These are phyloP conservation scores for Drosophila bocki DNA, from an alignment of 1,140 invertebrate species.

Conservation along the genomic window DNA sequence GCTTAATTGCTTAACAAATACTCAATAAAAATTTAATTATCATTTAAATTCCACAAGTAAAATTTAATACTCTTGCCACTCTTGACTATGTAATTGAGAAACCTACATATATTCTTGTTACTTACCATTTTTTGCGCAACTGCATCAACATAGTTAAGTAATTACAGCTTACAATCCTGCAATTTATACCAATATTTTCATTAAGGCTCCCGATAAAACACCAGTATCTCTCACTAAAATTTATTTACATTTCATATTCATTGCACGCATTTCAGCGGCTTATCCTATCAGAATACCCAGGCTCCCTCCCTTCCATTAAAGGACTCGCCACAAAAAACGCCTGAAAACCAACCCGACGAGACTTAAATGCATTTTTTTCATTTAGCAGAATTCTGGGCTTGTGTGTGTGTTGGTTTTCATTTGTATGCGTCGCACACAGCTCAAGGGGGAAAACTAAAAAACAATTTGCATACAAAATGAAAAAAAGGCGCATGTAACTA, in stretches of 20 bases:
- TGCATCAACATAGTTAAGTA: too few relatives aligned
- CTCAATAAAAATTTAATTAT: background rate
- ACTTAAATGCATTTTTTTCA: conserved; percentile 33
- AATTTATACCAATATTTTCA: conserved; percentile 5
- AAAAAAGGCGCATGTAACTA: conserved; percentile 59
- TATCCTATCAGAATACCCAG: conserved; percentile 8
- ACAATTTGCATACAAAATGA: conserved; percentile 71
- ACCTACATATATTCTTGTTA: background rate
- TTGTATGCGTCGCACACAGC: conserved; percentile 32
- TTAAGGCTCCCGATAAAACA: background rate
- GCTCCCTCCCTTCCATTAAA: conserved; percentile 17
- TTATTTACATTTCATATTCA: conserved; percentile 37
- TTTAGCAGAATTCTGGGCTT: conserved; percentile 11
- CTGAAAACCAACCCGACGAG: background rate
- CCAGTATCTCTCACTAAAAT: background rate
- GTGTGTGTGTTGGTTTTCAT: conserved; percentile 8
- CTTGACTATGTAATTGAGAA: background rate
- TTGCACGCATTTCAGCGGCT: conserved; percentile 34
- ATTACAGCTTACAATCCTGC: background rate
- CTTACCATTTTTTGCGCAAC: background rate
- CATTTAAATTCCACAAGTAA: too few relatives aligned
- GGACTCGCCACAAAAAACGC: conserved; percentile 14
- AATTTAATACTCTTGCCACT: too few relatives aligned
- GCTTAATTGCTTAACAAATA: background rate
- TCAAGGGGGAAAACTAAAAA: conserved; percentile 57